Percentiles rank a stretch among this genome's conserved stretches.
Conservation (phyloP, 35 echinoderm and acorn worm genomes). For the Heliocidaris erythrogramma region DNA sequence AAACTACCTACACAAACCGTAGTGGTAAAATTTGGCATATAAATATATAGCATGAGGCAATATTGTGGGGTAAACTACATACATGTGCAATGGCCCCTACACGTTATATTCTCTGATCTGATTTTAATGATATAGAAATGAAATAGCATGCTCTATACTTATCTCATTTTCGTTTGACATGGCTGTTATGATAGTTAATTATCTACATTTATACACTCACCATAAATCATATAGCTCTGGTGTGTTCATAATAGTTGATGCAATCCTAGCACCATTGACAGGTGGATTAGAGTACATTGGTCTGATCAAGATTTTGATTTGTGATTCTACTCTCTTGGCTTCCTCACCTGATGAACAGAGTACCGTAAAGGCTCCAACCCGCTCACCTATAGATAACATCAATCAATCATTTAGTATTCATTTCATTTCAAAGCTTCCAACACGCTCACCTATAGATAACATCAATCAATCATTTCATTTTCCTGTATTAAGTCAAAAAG, state of each 20-base stretch:
- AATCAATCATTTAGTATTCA: background rate
- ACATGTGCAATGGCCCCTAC: too few relatives aligned
- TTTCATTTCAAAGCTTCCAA: conserved; percentile 61
- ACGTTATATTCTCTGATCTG: too few relatives aligned
- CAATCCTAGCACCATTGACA: conserved; percentile 80
- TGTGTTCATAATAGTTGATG: conserved; percentile 79
- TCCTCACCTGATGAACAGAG: conserved; percentile 80
- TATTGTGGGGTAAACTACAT: too few relatives aligned
- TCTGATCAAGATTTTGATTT: conserved; percentile 96
- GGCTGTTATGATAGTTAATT: too few relatives aligned
- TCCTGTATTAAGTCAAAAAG: too few relatives aligned
- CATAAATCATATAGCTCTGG: conserved; percentile 81
- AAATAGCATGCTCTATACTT: too few relatives aligned
- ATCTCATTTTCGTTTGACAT: too few relatives aligned
- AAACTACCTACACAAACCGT: too few relatives aligned
- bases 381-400: conserved; percentile 69
- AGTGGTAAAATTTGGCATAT: too few relatives aligned
- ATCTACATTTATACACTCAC: conserved; percentile 56
- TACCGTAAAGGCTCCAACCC: conserved; percentile 83
- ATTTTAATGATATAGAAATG: too few relatives aligned
- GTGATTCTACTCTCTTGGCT: conserved; percentile 84
- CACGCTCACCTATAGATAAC: conserved; percentile 75
- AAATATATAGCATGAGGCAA: too few relatives aligned
- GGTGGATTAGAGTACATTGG: conserved; percentile 97
- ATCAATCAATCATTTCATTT: background rate